phyloP scores from a whole-genome alignment of 2,888 invertebrate genomes.

The Cyclophora albipunctata region DNA sequence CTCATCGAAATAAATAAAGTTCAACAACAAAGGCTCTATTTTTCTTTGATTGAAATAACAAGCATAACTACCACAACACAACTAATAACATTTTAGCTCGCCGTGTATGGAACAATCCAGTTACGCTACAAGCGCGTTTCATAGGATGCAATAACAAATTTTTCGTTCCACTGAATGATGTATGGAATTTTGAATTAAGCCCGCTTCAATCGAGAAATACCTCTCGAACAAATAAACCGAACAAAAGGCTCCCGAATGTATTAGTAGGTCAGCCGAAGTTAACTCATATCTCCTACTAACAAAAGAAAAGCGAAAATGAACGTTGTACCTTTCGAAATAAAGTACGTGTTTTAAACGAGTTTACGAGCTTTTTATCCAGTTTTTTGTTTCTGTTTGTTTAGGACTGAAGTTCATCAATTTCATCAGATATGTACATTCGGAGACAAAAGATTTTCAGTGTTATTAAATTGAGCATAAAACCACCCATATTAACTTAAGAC shows the following conservation, averaged over 20 bases:
- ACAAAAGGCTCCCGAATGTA: slow-evolving; percentile 14
- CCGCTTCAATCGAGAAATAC: slow-evolving; percentile 22
- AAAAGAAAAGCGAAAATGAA: slow-evolving; percentile 6
- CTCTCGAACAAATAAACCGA: slow-evolving; percentile 21
- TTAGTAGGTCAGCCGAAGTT: slow-evolving; percentile 38
- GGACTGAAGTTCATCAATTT: slow-evolving; percentile 48
- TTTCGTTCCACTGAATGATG: slow-evolving; percentile 14
- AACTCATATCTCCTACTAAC: slow-evolving; percentile 13
- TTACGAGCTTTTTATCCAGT: slow-evolving; percentile 22
- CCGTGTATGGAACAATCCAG: too few relatives aligned
- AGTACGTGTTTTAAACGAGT: slow-evolving; percentile 24
- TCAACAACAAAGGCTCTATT: too few relatives aligned
- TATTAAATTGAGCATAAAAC: too few relatives aligned
- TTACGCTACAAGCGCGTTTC: neutral
- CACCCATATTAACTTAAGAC: too few relatives aligned
- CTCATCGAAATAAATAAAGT: too few relatives aligned
- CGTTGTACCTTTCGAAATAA: slow-evolving; percentile 1
- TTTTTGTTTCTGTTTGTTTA: slow-evolving; percentile 50
- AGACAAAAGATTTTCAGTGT: neutral
- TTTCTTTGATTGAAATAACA: too few relatives aligned
- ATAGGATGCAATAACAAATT: slow-evolving; percentile 18
- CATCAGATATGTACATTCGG: slow-evolving; percentile 9
- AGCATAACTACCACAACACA: too few relatives aligned
- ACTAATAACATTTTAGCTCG: too few relatives aligned
- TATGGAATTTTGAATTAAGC: slow-evolving; percentile 23